A percentile compares a stretch with the other conserved stretches of the same genome.
These are phyloP conservation scores for Sebastes matsubarae DNA, from an alignment of 2,797 vertebrate genomes.

Conservation along the genomic window DNA sequence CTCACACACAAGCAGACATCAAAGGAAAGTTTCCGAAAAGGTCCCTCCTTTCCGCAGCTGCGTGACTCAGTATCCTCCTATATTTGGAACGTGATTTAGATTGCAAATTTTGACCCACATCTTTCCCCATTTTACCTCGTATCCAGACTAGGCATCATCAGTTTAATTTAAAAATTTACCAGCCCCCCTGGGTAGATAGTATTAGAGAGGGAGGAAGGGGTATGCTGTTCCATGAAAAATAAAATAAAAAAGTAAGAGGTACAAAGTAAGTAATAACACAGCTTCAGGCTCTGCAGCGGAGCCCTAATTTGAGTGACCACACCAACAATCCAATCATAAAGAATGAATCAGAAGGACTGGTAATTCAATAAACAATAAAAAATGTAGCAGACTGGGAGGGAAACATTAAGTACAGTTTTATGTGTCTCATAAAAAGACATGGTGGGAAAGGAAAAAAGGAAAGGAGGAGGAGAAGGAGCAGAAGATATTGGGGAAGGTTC, in stretches of 20 bases:
- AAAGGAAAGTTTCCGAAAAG: slow-evolving; percentile 49
- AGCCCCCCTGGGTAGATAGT: slow-evolving; percentile 7
- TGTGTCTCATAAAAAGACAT: slow-evolving; percentile 6
- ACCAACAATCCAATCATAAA: slow-evolving; percentile 15
- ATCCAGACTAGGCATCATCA: slow-evolving; percentile 32
- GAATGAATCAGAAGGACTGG: slow-evolving; percentile 5
- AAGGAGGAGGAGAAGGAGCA: background rate
- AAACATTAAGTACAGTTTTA: slow-evolving; percentile 2
- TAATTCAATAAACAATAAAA: slow-evolving; percentile 23
- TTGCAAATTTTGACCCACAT: slow-evolving; percentile 75
- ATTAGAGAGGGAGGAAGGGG: background rate
- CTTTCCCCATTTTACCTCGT: slow-evolving; percentile 42
- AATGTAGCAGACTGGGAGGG: background rate
- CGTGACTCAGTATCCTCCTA: slow-evolving; percentile 54
- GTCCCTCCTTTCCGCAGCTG: slow-evolving; percentile 55
- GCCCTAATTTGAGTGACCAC: slow-evolving; percentile 16
- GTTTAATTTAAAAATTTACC: slow-evolving; percentile 43
- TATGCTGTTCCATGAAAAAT: slow-evolving; percentile 9
- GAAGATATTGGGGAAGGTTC: slow-evolving; percentile 35
- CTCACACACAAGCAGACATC: slow-evolving; percentile 56
- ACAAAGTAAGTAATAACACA: slow-evolving; percentile 6
- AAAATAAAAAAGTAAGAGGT: slow-evolving; percentile 4
- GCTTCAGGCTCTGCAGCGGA: background rate
- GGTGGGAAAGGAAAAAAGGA: background rate
- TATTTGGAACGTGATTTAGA: slow-evolving; percentile 70